A percentile compares a stretch with the other conserved stretches of the same genome.
phyloP scores from a whole-genome alignment of 1,140 invertebrate species.

The Gonatopus flavifemur region DNA sequence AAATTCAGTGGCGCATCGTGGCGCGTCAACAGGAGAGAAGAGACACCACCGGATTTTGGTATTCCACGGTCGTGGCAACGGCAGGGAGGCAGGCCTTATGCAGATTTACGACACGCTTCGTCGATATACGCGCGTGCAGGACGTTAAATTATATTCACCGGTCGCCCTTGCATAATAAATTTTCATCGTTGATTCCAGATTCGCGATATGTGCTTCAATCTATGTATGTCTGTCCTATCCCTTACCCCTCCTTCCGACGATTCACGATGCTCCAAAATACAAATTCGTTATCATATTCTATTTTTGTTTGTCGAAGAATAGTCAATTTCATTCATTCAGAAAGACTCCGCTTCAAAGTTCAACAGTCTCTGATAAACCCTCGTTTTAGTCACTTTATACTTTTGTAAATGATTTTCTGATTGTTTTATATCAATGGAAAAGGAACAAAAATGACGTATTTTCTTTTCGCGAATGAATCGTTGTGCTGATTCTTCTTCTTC shows the following conservation, averaged over 20 bases:
- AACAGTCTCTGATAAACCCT: too few species aligned
- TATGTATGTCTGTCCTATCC: not conserved
- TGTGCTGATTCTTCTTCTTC: too few species aligned
- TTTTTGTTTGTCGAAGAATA: slow-evolving; percentile 7
- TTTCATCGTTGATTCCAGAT: not conserved
- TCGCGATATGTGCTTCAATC: not conserved
- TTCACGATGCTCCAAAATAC: not conserved
- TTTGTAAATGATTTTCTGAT: too few species aligned
- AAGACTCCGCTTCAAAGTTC: too few species aligned
- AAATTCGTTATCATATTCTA: not conserved
- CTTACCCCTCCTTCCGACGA: not conserved
- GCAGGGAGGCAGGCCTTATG: slow-evolving; percentile 4
- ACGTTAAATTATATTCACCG: slow-evolving; percentile 25
- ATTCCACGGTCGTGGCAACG: slow-evolving; percentile 10
- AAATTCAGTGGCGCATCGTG: not conserved
- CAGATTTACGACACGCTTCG: slow-evolving; percentile 18
- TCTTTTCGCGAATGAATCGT: too few species aligned
- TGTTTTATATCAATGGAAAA: too few species aligned
- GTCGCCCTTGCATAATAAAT: slow-evolving; percentile 4
- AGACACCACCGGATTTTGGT: slow-evolving; percentile 6
- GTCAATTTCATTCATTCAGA: not conserved
- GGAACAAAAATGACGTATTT: too few species aligned
- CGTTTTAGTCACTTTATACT: too few species aligned
- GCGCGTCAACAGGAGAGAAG: too few species aligned
- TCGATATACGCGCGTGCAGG: slow-evolving; percentile 15